These are phyloP conservation scores for Stictonetta naevosa DNA, from an alignment of 2,113 vertebrate species.

Conservation along the genomic window DNA sequence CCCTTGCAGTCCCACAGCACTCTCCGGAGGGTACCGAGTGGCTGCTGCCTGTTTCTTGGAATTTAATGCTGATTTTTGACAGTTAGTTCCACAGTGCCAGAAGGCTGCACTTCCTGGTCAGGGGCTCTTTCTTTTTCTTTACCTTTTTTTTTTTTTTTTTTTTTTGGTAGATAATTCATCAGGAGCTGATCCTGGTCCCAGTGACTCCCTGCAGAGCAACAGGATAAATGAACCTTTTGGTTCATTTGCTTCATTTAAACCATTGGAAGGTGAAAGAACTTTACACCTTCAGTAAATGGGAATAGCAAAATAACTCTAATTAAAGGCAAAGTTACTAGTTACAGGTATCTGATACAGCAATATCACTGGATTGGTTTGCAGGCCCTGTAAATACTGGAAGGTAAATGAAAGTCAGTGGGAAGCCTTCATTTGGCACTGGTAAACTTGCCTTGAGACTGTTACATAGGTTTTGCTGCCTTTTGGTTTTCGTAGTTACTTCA, in stretches of 20 bases:
- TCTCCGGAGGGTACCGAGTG: neutral
- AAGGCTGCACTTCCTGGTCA: neutral
- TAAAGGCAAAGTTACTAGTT: neutral
- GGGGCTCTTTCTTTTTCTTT: neutral
- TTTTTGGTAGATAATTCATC: neutral
- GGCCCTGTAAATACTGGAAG: neutral
- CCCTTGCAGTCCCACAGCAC: neutral
- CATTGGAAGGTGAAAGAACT: neutral
- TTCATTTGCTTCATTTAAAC: neutral
- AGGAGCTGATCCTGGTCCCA: neutral
- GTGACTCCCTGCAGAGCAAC: neutral
- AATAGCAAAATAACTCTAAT: neutral
- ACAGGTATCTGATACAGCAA: neutral
- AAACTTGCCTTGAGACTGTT: neutral
- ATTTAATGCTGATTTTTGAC: neutral
- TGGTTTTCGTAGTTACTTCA: neutral
- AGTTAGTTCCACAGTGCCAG: neutral
- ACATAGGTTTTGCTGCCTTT: neutral
- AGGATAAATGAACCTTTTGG: neutral
- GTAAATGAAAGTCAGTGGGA: neutral
- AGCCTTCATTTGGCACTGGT: neutral
- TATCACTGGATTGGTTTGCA: neutral
- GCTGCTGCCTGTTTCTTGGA: neutral
- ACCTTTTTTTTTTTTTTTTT: too few species aligned
- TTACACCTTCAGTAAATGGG: neutral